Conservation (phyloP, 1,140 invertebrate genomes). For the Latrodectus geometricus region DNA sequence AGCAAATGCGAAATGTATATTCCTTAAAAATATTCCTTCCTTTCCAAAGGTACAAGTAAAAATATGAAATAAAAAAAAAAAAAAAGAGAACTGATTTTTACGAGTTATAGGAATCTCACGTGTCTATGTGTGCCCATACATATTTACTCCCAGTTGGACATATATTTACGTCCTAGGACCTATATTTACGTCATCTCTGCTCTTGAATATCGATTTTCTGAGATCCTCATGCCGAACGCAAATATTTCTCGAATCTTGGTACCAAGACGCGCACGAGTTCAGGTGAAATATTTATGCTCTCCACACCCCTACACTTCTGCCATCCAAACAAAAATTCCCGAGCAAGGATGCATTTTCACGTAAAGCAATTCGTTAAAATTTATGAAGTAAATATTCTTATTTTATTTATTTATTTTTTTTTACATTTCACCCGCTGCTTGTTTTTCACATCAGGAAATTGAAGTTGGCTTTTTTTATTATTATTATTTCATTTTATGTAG, state of each 20-base stretch:
- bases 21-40: background rate
- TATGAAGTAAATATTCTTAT: slow-evolving; percentile 50
- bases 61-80: background rate
- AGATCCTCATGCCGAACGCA: background rate
- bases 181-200: slow-evolving; percentile 16
- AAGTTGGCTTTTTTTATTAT: background rate
- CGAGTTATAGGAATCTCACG: background rate
- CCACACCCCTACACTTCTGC: background rate
- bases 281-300: slow-evolving; percentile 4
- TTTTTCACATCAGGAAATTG: background rate
- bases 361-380: slow-evolving; percentile 59
- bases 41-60: background rate
- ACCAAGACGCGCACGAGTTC: background rate
- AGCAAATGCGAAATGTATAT: slow-evolving; percentile 21
- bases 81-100: background rate
- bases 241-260: background rate
- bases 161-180: background rate
- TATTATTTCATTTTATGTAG: background rate
- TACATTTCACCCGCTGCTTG: slow-evolving; percentile 2
- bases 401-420: background rate
- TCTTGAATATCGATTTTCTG: slow-evolving; percentile 1
- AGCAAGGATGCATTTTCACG: slow-evolving; percentile 27
- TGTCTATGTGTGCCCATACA: background rate
- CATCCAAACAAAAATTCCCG: too few species aligned
- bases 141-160: background rate